Evolutionary conservation across 1,140 invertebrate species (phyloP), one percentile per base, ranked within the genome.

Genomic region (Andricus grossulariae): DNA sequence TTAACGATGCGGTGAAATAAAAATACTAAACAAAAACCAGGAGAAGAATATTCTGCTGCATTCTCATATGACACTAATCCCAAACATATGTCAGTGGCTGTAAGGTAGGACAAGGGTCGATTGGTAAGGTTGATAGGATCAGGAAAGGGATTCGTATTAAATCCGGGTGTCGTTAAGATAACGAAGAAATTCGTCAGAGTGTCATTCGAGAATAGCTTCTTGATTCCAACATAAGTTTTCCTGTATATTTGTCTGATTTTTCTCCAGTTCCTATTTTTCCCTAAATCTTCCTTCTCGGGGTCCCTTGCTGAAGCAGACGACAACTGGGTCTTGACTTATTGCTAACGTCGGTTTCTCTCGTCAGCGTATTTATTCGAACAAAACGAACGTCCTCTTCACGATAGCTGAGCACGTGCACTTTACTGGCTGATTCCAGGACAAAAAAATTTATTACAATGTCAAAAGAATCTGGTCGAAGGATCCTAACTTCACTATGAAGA

Each of bases 141-240:
- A 39, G 25, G 16, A 13, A 57, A 25, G 19, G 66, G 66, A 52
- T 75, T 75, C 32, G 74, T 52, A 75, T 76, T 76, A 71, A 76
- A 76, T 25, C 66, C 50, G 39, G n/a, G 50, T 50, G 50, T 15
- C 45, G 60, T 76, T 76, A 76, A 76, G 66, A 76, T 76, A 76
- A 76, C 66, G 70, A 76, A 52, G 66, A 72, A 55, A 76, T 76
- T 71, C 50, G 74, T 76, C 74, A 76, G 74, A 50, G 39, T n/a
- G 50, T 54, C 57, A 71, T 66, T 71, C 52, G 55, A 76, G 74
- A 76, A 76, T 50, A 51, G 66, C 19, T 71, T 52, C 12, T 49
- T 54, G 52, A 76, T 76, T 54, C 74, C 39, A 71, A 39, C 45
- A 18, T 39, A 76, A 39, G 39, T 70, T 70, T 66, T 50, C 55